These are phyloP conservation scores for Mechanitis messenoides DNA, from an alignment of 2,888 invertebrate species.

Conservation along the genomic window DNA sequence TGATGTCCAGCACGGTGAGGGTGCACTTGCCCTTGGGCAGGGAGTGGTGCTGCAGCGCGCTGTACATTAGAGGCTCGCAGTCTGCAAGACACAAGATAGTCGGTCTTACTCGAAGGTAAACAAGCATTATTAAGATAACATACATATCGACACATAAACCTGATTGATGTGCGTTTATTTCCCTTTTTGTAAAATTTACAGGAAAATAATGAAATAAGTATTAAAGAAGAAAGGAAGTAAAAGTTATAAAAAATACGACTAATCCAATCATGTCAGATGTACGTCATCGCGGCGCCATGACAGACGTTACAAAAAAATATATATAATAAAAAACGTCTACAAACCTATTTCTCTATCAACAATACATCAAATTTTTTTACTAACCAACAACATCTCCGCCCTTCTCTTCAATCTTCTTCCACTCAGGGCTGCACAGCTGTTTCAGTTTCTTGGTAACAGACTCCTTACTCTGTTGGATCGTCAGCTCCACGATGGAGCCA, in stretches of 20 bases:
- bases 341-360: neutral
- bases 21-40: constrained; percentile 38
- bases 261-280: no score
- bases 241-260: no score
- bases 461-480: constrained; percentile 40
- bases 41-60: constrained; percentile 33
- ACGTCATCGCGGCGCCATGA: no score
- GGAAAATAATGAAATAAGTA: no score
- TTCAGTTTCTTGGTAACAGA: constrained; percentile 42
- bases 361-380: constrained; percentile 14
- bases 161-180: no score
- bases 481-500: constrained; percentile 44
- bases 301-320: no score
- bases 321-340: no score
- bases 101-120: no score
- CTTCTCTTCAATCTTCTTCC: constrained; percentile 51
- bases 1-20: constrained; percentile 39
- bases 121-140: no score
- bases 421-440: constrained; percentile 54
- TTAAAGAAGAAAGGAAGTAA: no score
- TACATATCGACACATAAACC: no score
- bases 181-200: no score
- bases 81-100: constrained; percentile 35
- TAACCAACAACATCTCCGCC: constrained; percentile 54
- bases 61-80: constrained; percentile 35